Evolutionary conservation across 2,888 invertebrate genomes (phyloP).

Genomic region (Caenorhabditis imperialis): DNA sequence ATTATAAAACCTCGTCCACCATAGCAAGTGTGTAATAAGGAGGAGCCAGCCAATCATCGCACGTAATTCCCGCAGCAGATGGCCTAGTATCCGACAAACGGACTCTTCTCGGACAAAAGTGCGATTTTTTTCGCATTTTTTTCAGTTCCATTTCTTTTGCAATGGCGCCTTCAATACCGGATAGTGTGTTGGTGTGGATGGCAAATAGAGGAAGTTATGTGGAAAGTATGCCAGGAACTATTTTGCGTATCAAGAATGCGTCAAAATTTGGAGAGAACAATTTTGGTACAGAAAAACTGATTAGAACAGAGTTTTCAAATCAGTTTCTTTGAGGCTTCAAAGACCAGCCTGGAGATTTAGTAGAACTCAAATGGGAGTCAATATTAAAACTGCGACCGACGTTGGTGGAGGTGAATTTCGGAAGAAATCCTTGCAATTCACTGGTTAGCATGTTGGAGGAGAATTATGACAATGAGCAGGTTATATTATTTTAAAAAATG

Average conservation of each 20-base stretch:
- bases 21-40: too few species aligned
- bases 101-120: neutral
- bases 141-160: too few species aligned
- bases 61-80: neutral
- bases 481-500: neutral
- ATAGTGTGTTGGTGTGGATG: slow-evolving; percentile 48
- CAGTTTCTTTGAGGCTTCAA: slow-evolving; percentile 41
- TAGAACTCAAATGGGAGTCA: slow-evolving; percentile 37
- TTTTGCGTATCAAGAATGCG: slow-evolving; percentile 57
- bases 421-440: slow-evolving; percentile 53
- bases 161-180: too few species aligned
- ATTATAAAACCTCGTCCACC: neutral
- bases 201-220: slow-evolving; percentile 45
- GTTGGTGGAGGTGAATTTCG: slow-evolving; percentile 53
- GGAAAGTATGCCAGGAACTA: slow-evolving; percentile 42
- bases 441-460: slow-evolving; percentile 45
- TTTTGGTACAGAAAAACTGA: too few species aligned
- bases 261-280: slow-evolving; percentile 59
- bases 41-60: too few species aligned
- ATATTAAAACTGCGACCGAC: slow-evolving; percentile 58
- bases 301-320: too few species aligned
- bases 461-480: slow-evolving; percentile 28
- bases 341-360: slow-evolving; percentile 53
- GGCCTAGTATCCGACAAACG: neutral
- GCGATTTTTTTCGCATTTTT: too few species aligned